These are phyloP conservation scores for Rhorus exstirpatorius DNA, from an alignment of 2,888 invertebrate species.

Conservation along the genomic window DNA sequence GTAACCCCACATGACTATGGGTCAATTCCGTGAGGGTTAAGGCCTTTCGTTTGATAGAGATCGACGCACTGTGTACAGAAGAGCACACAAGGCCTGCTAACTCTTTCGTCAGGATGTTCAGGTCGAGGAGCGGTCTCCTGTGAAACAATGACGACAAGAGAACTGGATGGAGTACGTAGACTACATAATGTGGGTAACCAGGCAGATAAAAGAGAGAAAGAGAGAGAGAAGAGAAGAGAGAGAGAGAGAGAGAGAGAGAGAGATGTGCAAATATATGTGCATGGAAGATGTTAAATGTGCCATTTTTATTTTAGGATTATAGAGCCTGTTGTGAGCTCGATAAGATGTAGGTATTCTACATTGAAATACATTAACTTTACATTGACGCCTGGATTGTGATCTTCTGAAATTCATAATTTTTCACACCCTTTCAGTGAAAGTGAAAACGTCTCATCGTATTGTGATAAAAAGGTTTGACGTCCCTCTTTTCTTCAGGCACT, in stretches of 20 bases:
- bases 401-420: no score
- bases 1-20: conserved; percentile 3
- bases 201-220: conserved; percentile 14
- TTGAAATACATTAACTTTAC: no score
- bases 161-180: conserved; percentile 20
- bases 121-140: conserved; percentile 49
- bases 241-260: neutral
- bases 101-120: conserved; percentile 48
- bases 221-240: no score
- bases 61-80: conserved; percentile 6
- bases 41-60: conserved; percentile 8
- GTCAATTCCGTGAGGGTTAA: conserved; percentile 14
- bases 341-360: no score
- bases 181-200: conserved; percentile 21
- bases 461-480: no score
- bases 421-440: no score
- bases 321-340: no score
- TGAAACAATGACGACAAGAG: conserved; percentile 61
- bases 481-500: no score
- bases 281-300: no score
- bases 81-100: conserved; percentile 30
- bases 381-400: no score
- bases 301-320: no score
- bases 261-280: conserved; percentile 5
- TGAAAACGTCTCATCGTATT: no score